Evolutionary conservation across 2,113 vertebrate genomes (phyloP).

Genomic region (Urocolius indicus): DNA sequence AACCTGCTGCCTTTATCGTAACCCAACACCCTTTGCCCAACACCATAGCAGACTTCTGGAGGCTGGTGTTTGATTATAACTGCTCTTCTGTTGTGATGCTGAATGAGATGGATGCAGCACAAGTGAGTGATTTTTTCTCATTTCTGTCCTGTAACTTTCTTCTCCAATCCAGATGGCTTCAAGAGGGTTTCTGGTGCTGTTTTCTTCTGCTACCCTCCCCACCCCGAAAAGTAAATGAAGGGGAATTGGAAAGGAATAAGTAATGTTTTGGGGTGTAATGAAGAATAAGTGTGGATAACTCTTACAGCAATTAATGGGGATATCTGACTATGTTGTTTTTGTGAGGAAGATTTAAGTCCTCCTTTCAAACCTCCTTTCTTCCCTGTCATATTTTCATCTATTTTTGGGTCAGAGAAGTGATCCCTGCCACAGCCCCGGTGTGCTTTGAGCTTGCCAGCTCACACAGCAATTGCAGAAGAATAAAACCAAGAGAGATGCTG

Average conservation of each 20-base stretch:
- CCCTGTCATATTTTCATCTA: neutral
- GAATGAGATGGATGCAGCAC: slow-evolving; percentile 94
- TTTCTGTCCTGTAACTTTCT: neutral
- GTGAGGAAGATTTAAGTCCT: neutral
- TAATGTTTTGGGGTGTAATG: neutral
- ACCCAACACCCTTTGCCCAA: slow-evolving; percentile 97
- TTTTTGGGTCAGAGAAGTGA: neutral
- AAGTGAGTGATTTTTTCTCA: slow-evolving; percentile 76
- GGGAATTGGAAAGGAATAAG: neutral
- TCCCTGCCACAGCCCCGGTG: neutral
- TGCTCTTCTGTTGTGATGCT: slow-evolving; percentile 98
- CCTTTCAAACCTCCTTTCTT: neutral
- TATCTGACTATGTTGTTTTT: neutral
- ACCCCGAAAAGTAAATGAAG: neutral
- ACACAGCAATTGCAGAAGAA: neutral
- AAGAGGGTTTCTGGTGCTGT: neutral
- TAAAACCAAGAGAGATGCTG: neutral
- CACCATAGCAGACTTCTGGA: slow-evolving; percentile 97
- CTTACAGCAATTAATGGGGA: neutral
- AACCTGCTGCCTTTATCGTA: slow-evolving; percentile 97
- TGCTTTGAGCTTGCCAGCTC: neutral
- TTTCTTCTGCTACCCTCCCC: neutral
- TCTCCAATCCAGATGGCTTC: neutral
- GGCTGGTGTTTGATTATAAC: slow-evolving; percentile 98
- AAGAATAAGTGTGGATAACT: neutral